A percentile compares a stretch with the other conserved stretches of the same genome.
phyloP scores from a whole-genome alignment of 1,140 invertebrate species.

The Zaprionus africanus region DNA sequence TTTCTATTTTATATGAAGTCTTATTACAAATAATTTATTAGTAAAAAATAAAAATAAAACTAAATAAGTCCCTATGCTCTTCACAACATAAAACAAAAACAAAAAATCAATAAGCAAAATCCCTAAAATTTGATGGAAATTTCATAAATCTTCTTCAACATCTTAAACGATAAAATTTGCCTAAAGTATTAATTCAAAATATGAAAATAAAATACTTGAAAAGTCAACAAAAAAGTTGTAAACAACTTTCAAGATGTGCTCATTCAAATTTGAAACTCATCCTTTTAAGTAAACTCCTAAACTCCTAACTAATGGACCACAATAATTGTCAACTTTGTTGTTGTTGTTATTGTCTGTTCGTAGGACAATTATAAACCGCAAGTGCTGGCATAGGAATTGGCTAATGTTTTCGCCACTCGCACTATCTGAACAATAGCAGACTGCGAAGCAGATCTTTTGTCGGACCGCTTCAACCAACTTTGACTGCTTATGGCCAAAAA shows the following conservation, averaged over 20 bases:
- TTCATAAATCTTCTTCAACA: neutral
- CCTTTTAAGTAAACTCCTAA: neutral
- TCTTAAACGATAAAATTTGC: neutral
- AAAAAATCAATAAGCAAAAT: too few species aligned
- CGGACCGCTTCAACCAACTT: constrained; percentile 26
- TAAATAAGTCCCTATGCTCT: too few species aligned
- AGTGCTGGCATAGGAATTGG: constrained; percentile 45
- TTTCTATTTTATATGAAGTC: too few species aligned
- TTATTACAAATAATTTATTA: too few species aligned
- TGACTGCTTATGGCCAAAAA: constrained; percentile 46
- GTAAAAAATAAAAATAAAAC: too few species aligned
- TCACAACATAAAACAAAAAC: too few species aligned
- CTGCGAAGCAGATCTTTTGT: constrained; percentile 28
- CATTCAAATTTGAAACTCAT: neutral
- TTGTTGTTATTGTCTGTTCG: constrained; percentile 18
- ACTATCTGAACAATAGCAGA: constrained; percentile 37
- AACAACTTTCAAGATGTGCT: neutral
- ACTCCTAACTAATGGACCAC: constrained; percentile 21
- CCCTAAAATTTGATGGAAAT: too few species aligned
- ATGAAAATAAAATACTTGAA: neutral
- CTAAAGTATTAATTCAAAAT: neutral
- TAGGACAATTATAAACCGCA: constrained; percentile 57
- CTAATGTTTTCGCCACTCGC: constrained; percentile 52
- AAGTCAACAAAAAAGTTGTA: neutral
- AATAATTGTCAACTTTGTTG: constrained; percentile 43